These are phyloP conservation scores for Botrylloides violaceus DNA, from an alignment of 23 tunicate genomes.

Conservation along the genomic window DNA sequence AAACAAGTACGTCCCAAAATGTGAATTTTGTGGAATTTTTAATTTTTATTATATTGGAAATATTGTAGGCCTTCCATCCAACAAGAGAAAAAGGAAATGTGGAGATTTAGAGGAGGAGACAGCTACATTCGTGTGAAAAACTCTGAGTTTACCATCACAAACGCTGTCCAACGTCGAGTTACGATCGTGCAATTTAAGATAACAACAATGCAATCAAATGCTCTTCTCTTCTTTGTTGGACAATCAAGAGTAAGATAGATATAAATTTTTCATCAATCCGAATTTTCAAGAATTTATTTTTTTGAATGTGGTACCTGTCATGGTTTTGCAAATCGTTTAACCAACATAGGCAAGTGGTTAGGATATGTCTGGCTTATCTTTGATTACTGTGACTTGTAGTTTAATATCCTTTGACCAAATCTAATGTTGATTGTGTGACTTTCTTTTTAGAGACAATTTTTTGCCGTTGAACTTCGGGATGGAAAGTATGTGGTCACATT, in stretches of 20 bases:
- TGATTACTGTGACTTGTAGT: too few species aligned
- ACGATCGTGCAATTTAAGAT: slow-evolving; percentile 43
- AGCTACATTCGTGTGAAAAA: slow-evolving; percentile 38
- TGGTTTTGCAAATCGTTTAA: too few species aligned
- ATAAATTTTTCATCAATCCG: not conserved
- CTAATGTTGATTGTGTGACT: too few species aligned
- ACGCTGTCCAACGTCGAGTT: not conserved
- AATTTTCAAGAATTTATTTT: not conserved
- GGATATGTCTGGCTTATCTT: too few species aligned
- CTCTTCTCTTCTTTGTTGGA: slow-evolving; percentile 53
- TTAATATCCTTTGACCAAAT: too few species aligned
- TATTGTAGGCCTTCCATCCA: not conserved
- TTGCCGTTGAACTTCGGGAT: slow-evolving; percentile 68
- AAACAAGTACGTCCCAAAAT: not conserved
- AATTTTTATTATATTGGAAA: too few species aligned
- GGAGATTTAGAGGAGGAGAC: slow-evolving; percentile 66
- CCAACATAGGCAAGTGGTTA: too few species aligned
- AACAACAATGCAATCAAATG: slow-evolving; percentile 43
- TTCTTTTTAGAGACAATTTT: slow-evolving; percentile 46
- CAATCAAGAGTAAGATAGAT: slow-evolving; percentile 32
- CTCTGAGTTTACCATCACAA: slow-evolving; percentile 7
- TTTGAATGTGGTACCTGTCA: too few species aligned
- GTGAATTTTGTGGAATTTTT: too few species aligned
- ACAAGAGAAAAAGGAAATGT: slow-evolving; percentile 2
- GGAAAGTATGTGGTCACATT: slow-evolving; percentile 53